Base-by-base conservation (phyloP, 2,113 vertebrate genomes). In the Xiphophorus couchianus region DNA sequence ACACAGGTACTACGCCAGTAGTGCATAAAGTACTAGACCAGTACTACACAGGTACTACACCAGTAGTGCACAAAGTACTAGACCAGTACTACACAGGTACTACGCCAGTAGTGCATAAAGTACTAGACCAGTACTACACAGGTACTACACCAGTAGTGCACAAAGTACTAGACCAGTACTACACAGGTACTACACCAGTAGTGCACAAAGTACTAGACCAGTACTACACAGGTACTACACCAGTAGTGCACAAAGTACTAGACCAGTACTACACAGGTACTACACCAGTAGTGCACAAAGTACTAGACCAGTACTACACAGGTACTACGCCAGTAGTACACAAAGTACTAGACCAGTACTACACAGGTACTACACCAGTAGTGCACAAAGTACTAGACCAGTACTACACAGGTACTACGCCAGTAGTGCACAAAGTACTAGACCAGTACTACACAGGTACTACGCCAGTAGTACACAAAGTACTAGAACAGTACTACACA, bases 81-180 rank as follows among this genome's bases (percentile, higher is more conserved):
- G 28, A 28, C 28, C 28, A 87, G 86, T 74, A 35, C 17, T 1
- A 25, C 33, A 37, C 6, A 30, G 30, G 30, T 30, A 30, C 30
- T 30, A 30, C 29, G 3, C 29, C 10, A 7, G 1, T 3, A 11
- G 3, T 3, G 30, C 29, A 28, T 1, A 28, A 28, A 28, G 27
- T 28, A 28, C 27, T 28, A 28, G 27, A 28, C 27, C 27, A 87
- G 86, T 74, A 35, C 17, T 1, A 25, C 33, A 37, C 6, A 2
- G 17, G 29, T 17, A 11, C 39, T 13, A 28, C 27, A 1, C 27
- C 27, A 28, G 27, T 28, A 28, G 27, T 1, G 27, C 27, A 28
- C 27, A 28, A 28, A 28, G 27, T 28, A 28, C 27, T 28, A 28
- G 27, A 28, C 27, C 27, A 87, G 86, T 74, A 35, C 17, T 1